A percentile compares a stretch with the other conserved stretches of the same genome.
These are phyloP conservation scores for Dermatophagoides farinae DNA, from an alignment of 1,140 invertebrate species.

Conservation along the genomic window DNA sequence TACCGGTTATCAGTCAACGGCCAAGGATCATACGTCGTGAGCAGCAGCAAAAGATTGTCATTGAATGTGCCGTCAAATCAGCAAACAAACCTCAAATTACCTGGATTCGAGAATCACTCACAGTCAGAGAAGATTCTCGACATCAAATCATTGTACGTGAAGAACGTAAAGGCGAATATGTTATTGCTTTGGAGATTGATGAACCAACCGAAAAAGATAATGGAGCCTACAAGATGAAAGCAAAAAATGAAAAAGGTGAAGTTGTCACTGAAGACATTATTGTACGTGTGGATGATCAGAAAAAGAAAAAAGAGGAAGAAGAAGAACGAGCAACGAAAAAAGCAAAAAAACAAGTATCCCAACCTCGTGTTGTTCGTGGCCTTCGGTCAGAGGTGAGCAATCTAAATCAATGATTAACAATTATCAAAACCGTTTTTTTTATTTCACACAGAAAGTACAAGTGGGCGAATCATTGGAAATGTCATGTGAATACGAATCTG, in stretches of 20 bases:
- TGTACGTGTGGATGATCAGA: conserved; percentile 28
- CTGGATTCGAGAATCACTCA: conserved; percentile 64
- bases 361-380: conserved; percentile 38
- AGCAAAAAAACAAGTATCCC: background rate
- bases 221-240: conserved; percentile 69
- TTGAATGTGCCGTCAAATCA: conserved; percentile 69
- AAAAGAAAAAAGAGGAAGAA: conserved; percentile 12
- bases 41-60: conserved; percentile 67
- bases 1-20: conserved; percentile 76
- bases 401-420: background rate
- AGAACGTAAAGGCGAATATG: conserved; percentile 21
- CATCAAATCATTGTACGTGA: conserved; percentile 48
- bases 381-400: conserved; percentile 46
- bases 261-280: conserved; percentile 69
- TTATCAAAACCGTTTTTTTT: background rate
- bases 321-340: conserved; percentile 33
- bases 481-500: conserved; percentile 31
- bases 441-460: conserved; percentile 22
- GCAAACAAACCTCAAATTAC: conserved; percentile 66
- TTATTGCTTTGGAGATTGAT: conserved; percentile 29
- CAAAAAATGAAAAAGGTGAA: conserved; percentile 80
- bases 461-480: conserved; percentile 60
- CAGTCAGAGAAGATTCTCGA: conserved; percentile 48
- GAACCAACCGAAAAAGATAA: conserved; percentile 51
- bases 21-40: conserved; percentile 70